phyloP scores from a whole-genome alignment of 2,888 invertebrate species.

The Apodemia hepburni region DNA sequence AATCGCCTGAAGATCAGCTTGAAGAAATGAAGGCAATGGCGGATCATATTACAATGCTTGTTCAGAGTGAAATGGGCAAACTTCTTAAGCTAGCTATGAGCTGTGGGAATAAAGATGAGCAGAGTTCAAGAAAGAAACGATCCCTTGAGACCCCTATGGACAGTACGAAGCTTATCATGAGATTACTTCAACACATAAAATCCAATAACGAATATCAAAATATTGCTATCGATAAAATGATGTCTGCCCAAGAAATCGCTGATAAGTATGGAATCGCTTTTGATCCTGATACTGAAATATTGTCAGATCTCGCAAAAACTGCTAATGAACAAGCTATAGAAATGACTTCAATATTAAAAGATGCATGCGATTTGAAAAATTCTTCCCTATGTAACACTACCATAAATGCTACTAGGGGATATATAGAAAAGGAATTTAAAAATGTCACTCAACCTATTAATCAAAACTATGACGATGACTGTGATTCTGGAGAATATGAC shows the following conservation, averaged over 20 bases:
- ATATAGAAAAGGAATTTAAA: neutral
- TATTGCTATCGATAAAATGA: constrained; percentile 73
- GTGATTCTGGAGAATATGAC: neutral
- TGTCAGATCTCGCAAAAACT: constrained; percentile 58
- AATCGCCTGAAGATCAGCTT: constrained; percentile 59
- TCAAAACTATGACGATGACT: neutral
- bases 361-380: constrained; percentile 47
- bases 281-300: constrained; percentile 60
- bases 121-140: constrained; percentile 48
- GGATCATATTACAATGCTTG: constrained; percentile 49
- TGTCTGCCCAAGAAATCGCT: constrained; percentile 71
- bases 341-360: constrained; percentile 51
- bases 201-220: constrained; percentile 68
- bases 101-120: constrained; percentile 43
- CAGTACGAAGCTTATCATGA: constrained; percentile 56
- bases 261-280: constrained; percentile 67
- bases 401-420: neutral
- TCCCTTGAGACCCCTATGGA: constrained; percentile 62
- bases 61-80: constrained; percentile 59
- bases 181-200: constrained; percentile 64
- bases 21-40: constrained; percentile 61
- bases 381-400: constrained; percentile 36
- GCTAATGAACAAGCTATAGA: constrained; percentile 62
- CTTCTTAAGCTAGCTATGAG: constrained; percentile 52
- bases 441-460: neutral